Percentiles rank a stretch among this genome's conserved stretches.
Conservation (phyloP, 2,888 invertebrate genomes). For the Conops quadrifasciatus region DNA sequence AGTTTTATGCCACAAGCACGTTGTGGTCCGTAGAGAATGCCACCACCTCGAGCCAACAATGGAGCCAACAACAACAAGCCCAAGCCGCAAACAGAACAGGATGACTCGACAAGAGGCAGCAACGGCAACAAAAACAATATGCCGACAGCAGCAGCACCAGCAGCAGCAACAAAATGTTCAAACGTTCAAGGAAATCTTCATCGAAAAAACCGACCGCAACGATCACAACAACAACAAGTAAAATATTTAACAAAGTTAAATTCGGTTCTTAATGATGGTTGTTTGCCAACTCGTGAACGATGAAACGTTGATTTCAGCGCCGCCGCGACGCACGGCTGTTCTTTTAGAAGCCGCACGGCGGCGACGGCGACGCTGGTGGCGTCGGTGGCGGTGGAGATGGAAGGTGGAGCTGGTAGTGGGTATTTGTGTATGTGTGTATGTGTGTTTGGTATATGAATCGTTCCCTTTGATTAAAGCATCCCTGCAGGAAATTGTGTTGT, state of each 20-base stretch:
- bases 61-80: no score
- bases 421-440: not conserved
- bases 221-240: constrained; percentile 3
- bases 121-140: no score
- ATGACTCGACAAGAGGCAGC: no score
- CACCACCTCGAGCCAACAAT: no score
- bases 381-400: not conserved
- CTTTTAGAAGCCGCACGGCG: no score
- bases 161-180: not conserved
- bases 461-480: not conserved
- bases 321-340: no score
- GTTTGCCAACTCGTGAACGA: constrained; percentile 24
- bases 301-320: constrained; percentile 23
- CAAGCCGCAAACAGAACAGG: no score
- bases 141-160: constrained; percentile 10
- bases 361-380: not conserved
- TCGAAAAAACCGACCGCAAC: no score
- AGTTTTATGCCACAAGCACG: constrained; percentile 6
- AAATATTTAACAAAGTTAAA: not conserved
- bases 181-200: constrained; percentile 1
- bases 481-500: not conserved
- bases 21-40: constrained; percentile 15
- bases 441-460: no score
- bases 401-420: not conserved
- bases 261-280: constrained; percentile 28